phyloP scores from a whole-genome alignment of 37 sponge, comb jelly and placozoan genomes.

The Beroe forskalii region DNA sequence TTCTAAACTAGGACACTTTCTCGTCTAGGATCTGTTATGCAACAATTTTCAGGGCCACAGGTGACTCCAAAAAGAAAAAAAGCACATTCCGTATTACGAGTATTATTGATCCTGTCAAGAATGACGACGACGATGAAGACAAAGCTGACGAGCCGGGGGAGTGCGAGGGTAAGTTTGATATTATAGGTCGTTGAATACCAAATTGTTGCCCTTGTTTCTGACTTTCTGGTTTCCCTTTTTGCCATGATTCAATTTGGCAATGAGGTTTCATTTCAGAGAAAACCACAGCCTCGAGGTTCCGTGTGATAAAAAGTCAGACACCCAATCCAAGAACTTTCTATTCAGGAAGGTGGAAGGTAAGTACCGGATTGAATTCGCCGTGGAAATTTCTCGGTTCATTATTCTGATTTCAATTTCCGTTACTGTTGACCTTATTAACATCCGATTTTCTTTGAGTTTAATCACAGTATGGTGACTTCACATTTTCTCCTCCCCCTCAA shows the following conservation, averaged over 20 bases:
- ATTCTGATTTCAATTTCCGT: too few species aligned
- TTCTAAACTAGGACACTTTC: too few species aligned
- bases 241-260: too few species aligned
- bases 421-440: too few species aligned
- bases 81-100: constrained; percentile 34
- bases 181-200: background rate
- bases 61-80: constrained; percentile 36
- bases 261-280: background rate
- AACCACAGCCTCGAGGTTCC: background rate
- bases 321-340: constrained; percentile 1
- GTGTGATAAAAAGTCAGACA: background rate
- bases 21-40: too few species aligned
- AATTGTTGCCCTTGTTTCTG: too few species aligned
- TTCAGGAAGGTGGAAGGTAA: constrained; percentile 19
- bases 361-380: too few species aligned
- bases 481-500: too few species aligned
- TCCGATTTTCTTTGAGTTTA: too few species aligned
- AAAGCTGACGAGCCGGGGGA: background rate
- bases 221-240: too few species aligned
- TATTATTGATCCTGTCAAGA: constrained; percentile 52
- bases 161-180: constrained; percentile 7
- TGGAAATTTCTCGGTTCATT: too few species aligned
- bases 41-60: background rate
- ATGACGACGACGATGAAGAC: constrained; percentile 43
- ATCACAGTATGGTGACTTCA: too few species aligned